phyloP scores from a whole-genome alignment of 2,888 invertebrate genomes.

The Pseudeuparius sepicola region DNA sequence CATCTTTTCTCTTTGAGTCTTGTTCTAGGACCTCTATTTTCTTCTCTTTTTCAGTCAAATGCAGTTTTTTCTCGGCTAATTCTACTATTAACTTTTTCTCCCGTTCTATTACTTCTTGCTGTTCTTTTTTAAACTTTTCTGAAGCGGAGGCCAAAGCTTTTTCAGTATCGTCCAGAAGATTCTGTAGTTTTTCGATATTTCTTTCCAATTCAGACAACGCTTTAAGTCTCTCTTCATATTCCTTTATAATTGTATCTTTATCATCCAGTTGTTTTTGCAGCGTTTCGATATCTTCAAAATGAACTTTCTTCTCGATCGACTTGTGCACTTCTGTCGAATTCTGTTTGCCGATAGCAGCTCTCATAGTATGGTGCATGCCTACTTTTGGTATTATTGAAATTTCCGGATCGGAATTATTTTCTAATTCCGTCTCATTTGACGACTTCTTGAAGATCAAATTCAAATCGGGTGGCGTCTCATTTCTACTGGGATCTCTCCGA shows the following conservation, averaged over 20 bases:
- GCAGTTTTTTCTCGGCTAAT: slow-evolving; percentile 47
- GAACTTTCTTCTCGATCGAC: slow-evolving; percentile 32
- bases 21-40: slow-evolving; percentile 45
- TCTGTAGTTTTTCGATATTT: slow-evolving; percentile 48
- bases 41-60: slow-evolving; percentile 44
- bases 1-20: slow-evolving; percentile 47
- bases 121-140: slow-evolving; percentile 41
- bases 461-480: too few relatives aligned
- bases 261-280: slow-evolving; percentile 49
- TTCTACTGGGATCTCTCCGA: slow-evolving; percentile 26
- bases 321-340: slow-evolving; percentile 34
- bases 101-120: slow-evolving; percentile 39
- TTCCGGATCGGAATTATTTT: slow-evolving; percentile 26
- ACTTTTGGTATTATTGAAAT: slow-evolving; percentile 33
- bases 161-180: slow-evolving; percentile 46
- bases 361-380: slow-evolving; percentile 39
- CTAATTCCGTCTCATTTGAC: slow-evolving; percentile 19
- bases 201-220: slow-evolving; percentile 39
- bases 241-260: slow-evolving; percentile 47
- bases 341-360: slow-evolving; percentile 23
- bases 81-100: slow-evolving; percentile 43
- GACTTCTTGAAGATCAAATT: slow-evolving; percentile 16
- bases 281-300: slow-evolving; percentile 44
- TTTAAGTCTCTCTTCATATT: slow-evolving; percentile 49
- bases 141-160: slow-evolving; percentile 43